Evolutionary conservation across 2,113 vertebrate species (phyloP).

Genomic region (Tricholaema leucomelas): DNA sequence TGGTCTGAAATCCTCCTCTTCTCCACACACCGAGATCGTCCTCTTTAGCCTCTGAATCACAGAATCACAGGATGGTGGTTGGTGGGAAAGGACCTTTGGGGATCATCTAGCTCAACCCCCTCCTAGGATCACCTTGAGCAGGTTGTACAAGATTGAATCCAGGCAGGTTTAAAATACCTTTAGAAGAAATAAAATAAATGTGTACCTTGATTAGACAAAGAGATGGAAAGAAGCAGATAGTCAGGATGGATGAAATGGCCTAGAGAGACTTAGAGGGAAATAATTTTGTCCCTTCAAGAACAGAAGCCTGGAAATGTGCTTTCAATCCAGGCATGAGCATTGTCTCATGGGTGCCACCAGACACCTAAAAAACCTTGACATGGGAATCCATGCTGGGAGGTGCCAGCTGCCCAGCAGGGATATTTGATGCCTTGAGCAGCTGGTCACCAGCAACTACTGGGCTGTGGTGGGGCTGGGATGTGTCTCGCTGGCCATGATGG

Average conservation of each 20-base stretch:
- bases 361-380: neutral
- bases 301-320: neutral
- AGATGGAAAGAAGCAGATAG: neutral
- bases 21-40: fast-evolving
- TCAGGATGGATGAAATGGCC: neutral
- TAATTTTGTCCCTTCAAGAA: neutral
- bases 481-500: neutral
- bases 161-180: neutral
- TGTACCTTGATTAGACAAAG: neutral
- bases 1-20: neutral
- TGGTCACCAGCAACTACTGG: neutral
- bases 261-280: neutral
- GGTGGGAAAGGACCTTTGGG: neutral
- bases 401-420: neutral
- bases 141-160: neutral
- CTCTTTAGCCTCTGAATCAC: neutral
- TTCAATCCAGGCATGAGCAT: neutral
- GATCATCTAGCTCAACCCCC: neutral
- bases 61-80: neutral
- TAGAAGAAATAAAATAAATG: neutral
- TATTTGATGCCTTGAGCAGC: neutral
- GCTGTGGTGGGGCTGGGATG: neutral
- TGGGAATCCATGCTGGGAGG: neutral
- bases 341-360: neutral
- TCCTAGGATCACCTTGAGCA: neutral